Conservation (phyloP, 2,113 vertebrate genomes). For the Leptobrachium leishanense region DNA sequence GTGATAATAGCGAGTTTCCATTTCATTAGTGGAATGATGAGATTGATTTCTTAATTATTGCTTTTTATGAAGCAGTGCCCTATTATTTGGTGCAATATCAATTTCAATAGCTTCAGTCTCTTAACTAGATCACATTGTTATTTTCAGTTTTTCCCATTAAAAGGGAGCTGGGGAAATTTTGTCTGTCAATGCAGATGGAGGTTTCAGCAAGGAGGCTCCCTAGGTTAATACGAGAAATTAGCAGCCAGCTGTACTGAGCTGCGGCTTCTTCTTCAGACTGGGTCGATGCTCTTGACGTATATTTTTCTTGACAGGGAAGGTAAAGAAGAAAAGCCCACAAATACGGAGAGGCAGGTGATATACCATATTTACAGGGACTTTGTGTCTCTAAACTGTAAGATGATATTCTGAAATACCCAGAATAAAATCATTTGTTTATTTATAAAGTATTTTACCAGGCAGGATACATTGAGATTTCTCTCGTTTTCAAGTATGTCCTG, state of each 20-base stretch:
- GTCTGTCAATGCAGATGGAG: conserved; percentile 47
- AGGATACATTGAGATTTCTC: too few relatives aligned
- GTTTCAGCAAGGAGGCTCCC: conserved; percentile 40
- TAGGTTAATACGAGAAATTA: conserved; percentile 47
- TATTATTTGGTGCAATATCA: conserved; percentile 35
- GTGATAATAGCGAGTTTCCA: too few relatives aligned
- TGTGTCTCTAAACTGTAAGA: too few relatives aligned
- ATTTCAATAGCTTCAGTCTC: conserved; percentile 39
- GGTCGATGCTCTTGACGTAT: conserved; percentile 17
- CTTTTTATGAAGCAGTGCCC: neutral
- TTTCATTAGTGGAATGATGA: too few relatives aligned
- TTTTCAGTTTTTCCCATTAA: conserved; percentile 41
- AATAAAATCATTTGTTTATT: too few relatives aligned
- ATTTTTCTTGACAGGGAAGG: conserved; percentile 27
- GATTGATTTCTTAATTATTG: too few relatives aligned
- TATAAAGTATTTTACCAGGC: too few relatives aligned
- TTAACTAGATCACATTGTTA: conserved; percentile 47
- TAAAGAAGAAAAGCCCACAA: neutral
- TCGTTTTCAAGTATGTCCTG: too few relatives aligned
- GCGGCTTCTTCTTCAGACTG: conserved; percentile 24
- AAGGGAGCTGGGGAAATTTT: conserved; percentile 37
- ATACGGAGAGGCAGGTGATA: too few relatives aligned
- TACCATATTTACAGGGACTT: too few relatives aligned
- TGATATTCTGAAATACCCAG: too few relatives aligned
- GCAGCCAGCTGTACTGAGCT: conserved; percentile 41